Evolutionary conservation across 2,113 vertebrate species (phyloP).

Genomic region (Hucho hucho): DNA sequence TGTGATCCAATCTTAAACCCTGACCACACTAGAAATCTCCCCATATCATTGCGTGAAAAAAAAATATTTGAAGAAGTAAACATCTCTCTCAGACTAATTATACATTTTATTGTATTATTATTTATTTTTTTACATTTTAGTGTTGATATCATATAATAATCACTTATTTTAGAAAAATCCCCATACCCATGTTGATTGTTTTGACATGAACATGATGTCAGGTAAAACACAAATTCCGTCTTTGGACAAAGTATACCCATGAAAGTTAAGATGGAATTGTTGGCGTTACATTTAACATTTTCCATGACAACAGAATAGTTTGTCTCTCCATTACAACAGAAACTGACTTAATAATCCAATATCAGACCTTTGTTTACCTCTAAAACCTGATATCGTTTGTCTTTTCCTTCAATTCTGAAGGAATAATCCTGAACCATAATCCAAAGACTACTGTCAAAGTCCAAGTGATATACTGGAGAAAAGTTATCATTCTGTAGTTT

Average conservation of each 20-base stretch:
- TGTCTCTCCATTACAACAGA: conserved; percentile 64
- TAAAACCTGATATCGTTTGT: not conserved
- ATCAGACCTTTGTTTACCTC: not conserved
- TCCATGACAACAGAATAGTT: conserved; percentile 7
- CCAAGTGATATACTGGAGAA: not conserved
- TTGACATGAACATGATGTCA: conserved; percentile 11
- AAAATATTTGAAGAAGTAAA: conserved; percentile 47
- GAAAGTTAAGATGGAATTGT: not conserved
- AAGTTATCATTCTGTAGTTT: not conserved
- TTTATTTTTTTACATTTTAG: conserved; percentile 10
- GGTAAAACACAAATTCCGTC: not conserved
- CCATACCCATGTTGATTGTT: conserved; percentile 1
- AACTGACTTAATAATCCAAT: conserved; percentile 51
- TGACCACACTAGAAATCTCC: not conserved
- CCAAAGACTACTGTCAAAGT: not conserved
- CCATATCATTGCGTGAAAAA: conserved; percentile 26
- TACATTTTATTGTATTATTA: not conserved
- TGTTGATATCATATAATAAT: conserved; percentile 13
- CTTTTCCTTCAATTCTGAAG: not conserved
- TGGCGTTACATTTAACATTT: conserved; percentile 11
- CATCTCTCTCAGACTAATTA: conserved; percentile 31
- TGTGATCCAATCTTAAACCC: conserved; percentile 12
- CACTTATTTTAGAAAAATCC: conserved; percentile 29
- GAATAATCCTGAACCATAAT: not conserved
- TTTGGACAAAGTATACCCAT: conserved; percentile 6